Evolutionary conservation across 2,888 invertebrate species (phyloP), one percentile per base, ranked within the genome.

Genomic region (Erebia palarica): DNA sequence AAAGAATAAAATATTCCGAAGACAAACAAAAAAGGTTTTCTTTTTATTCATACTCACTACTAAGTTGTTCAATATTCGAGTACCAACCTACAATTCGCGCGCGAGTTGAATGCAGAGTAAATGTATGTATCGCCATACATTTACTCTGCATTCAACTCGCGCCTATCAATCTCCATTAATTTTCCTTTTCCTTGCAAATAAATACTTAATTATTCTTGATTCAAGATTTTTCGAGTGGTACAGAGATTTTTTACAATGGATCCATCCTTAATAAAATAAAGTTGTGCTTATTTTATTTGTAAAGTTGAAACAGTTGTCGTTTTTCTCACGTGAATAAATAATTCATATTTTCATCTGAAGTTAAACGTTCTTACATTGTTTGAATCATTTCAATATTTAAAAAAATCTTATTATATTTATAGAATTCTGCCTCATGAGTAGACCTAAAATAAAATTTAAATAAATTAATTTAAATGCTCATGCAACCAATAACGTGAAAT

Each of bases 241-340:
- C 4, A 7, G 7, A 47, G 5, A 11, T n/a, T 4, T n/a, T 51
- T 51, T 14, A 51, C 51, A 51, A 8, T 51, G 51, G 51, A 51
- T 51, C 14, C 7, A 51, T 14, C n/a, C 7, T 7, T 36, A 51
- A n/a, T 51, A 51, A 51, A 51, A 51, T 51, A 51, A n/a, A n/a
- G 14, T 51, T 4, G 14, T 51, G 36, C 36, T n/a, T 51, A 49
- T 49, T 14, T 49, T 49, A 51, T n/a, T 51, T 51, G 51, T 51
- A 51, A 51, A 51, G 51, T 51, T 51, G 51, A 51, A 51, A 51
- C 51, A 51, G 51, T 51, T 51, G 51, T 51, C 51, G 51, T n/a
- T 51, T 51, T 51, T 51, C 51, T 7, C 51, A 51, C 51, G n/a
- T 51, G 36, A 36, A 36, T 47, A 13, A 47, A 47, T 47, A 47